Evolutionary conservation across 2,888 invertebrate genomes (phyloP).

Genomic region (Pollenia angustigena): DNA sequence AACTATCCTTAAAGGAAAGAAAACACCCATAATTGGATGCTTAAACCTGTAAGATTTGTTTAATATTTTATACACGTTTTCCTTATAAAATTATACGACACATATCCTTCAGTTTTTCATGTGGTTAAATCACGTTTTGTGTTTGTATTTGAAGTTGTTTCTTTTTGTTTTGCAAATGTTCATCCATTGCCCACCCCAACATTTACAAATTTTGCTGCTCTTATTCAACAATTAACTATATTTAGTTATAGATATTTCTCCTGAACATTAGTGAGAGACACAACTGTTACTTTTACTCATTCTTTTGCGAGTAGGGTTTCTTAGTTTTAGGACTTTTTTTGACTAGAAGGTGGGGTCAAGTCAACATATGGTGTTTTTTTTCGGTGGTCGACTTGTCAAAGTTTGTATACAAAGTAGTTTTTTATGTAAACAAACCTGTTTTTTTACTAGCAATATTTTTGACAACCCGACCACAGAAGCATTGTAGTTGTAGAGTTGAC

Average conservation of each 20-base stretch:
- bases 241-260: neutral
- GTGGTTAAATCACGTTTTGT: constrained; percentile 65
- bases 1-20: neutral
- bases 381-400: too few relatives aligned
- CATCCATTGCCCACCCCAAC: neutral
- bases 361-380: too few relatives aligned
- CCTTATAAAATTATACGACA: constrained; percentile 50
- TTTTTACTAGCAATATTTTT: too few relatives aligned
- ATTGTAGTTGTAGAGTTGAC: too few relatives aligned
- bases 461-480: too few relatives aligned
- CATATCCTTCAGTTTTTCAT: constrained; percentile 19
- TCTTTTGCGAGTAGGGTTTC: neutral
- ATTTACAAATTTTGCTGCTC: neutral
- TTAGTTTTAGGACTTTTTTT: too few relatives aligned
- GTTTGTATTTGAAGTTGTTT: constrained; percentile 47
- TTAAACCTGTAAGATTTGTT: constrained; percentile 35
- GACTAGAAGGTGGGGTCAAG: too few relatives aligned
- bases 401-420: too few relatives aligned
- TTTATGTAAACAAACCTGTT: too few relatives aligned
- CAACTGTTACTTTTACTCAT: neutral
- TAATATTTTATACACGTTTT: constrained; percentile 62
- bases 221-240: neutral
- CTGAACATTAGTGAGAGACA: neutral
- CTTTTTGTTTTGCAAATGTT: constrained; percentile 26
- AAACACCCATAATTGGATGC: constrained; percentile 8